Base-by-base conservation (phyloP, 2,797 vertebrate genomes). In the Eidolon dupreanum region DNA sequence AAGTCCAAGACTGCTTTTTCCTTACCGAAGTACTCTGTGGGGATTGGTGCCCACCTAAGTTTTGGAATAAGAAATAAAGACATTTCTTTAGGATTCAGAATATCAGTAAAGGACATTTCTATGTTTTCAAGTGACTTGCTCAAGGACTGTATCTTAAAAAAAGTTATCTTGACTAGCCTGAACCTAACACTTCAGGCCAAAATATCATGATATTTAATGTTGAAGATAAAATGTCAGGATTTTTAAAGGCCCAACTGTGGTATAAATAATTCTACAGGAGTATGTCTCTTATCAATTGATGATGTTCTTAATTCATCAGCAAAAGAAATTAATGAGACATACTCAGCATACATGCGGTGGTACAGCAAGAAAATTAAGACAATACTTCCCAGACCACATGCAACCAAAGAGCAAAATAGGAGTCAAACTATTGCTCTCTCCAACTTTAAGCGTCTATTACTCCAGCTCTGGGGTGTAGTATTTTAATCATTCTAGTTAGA, bases 21-120 rank as follows among this genome's bases (percentile, higher is more conserved):
- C 28, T 79, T 66, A 4, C 4, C 5, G 26, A 28, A 70, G 38
- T 55, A 2, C 11, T 66, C 55, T n/a, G 36, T 33, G 49, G 43
- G 68, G 31, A 73, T 15, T 57, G 73, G 31, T 51, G 28, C 68
- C 66, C 51, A 55, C 49, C 55, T 61, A 70, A 41, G 63, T 20
- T 77, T 73, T 93, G 26, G 82, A 93, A 63, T 88, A 70, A 93
- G 89, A 86, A 94, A 83, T 70, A 24, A 81, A 84, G 84, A 61
- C 36, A 17, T 75, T 93, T 84, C 51, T 81, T 88, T 2, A 77
- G 28, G 88, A 83, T 16, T 71, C 74, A 57, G 68, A 36, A 51
- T 71, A 61, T 7, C 24, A 51, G 17, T 85, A 63, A 83, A 83
- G 33, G 36, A n/a, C 68, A 93, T 84, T 89, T 77, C 41, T 79